These are phyloP conservation scores for Porites cylindrica DNA, from an alignment of 92 coral and sea anemone species.

Conservation along the genomic window DNA sequence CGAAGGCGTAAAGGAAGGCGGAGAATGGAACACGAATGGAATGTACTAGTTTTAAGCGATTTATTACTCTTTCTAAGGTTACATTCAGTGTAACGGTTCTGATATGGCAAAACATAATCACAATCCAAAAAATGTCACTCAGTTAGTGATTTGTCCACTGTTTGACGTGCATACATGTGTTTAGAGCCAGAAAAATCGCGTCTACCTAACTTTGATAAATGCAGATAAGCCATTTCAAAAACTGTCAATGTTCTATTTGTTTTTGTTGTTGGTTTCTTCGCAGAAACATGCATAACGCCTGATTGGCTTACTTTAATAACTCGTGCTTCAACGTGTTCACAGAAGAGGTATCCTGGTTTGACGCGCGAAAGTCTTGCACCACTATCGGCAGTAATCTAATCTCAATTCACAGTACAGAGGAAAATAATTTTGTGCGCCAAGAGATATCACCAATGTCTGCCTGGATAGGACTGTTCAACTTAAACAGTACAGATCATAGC, in stretches of 20 bases:
- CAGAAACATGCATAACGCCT: slow-evolving; percentile 4
- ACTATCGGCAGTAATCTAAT: not conserved
- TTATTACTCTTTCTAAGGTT: too few species aligned
- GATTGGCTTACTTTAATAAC: not conserved
- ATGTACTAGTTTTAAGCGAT: too few species aligned
- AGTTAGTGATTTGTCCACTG: too few species aligned
- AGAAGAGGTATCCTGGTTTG: slow-evolving; percentile 1
- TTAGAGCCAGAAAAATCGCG: too few species aligned
- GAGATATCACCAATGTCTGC: not conserved
- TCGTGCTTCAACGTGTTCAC: slow-evolving; percentile 16
- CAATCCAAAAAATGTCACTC: too few species aligned
- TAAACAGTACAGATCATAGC: not conserved
- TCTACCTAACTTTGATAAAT: too few species aligned
- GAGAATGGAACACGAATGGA: too few species aligned
- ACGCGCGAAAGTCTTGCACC: slow-evolving; percentile 1
- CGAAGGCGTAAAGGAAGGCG: too few species aligned
- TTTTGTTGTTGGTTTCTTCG: not conserved
- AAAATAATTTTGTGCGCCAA: not conserved
- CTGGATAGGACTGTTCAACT: slow-evolving; percentile 31
- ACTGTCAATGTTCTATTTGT: too few species aligned
- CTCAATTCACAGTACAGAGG: not conserved
- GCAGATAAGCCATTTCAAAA: not conserved
- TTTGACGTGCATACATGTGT: too few species aligned
- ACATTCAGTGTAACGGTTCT: too few species aligned
- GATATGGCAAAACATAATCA: too few species aligned